phyloP scores from a whole-genome alignment of 2,797 vertebrate species.

The Apodemus agrarius region DNA sequence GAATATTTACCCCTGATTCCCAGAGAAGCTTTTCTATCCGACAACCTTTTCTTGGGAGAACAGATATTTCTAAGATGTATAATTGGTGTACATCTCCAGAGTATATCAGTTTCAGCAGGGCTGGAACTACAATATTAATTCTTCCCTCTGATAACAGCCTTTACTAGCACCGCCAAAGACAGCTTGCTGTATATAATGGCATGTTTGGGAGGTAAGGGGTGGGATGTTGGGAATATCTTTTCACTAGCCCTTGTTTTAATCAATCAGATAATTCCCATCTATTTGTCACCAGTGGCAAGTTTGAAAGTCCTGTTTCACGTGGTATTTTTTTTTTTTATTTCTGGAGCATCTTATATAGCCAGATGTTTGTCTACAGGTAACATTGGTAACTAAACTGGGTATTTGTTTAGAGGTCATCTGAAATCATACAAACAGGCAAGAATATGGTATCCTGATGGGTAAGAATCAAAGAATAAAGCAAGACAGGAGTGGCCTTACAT shows the following conservation, averaged over 20 bases:
- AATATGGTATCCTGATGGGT: not conserved
- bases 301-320: not conserved
- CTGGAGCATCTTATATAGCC: not conserved
- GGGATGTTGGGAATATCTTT: not conserved
- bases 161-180: not conserved
- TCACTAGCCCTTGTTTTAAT: constrained; percentile 1
- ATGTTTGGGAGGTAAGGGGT: not conserved
- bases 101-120: constrained; percentile 11
- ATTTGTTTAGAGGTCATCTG: not conserved
- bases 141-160: not conserved
- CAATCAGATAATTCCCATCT: not conserved
- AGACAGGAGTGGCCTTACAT: not conserved
- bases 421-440: not conserved
- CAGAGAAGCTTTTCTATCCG: not conserved
- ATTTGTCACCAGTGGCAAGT: not conserved
- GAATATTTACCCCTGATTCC: not conserved
- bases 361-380: not conserved
- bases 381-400: not conserved
- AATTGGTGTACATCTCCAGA: constrained; percentile 3
- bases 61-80: constrained; percentile 1
- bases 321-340: not conserved
- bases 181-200: not conserved
- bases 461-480: not conserved
- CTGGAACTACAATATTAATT: not conserved
- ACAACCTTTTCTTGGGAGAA: not conserved